Evolutionary conservation across 2,888 invertebrate species (phyloP), one percentile per base, ranked within the genome.

Genomic region (Drosophila bunnanda): DNA sequence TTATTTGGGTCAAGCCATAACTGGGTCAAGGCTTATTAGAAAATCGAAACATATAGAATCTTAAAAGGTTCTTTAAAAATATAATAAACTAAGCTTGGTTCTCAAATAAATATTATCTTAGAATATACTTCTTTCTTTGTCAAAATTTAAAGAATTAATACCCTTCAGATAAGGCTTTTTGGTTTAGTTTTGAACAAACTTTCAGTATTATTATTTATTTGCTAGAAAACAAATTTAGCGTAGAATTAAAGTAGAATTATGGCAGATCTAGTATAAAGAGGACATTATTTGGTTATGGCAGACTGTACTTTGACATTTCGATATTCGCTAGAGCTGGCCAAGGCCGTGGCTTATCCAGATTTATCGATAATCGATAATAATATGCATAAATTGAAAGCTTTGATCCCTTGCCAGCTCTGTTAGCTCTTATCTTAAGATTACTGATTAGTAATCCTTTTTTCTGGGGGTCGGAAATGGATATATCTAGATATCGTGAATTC

Each of bases 141-240:
- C 25, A 25, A 25, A 25, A 25, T 25, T 25, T 25, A 25, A 25
- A 25, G 25, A 25, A 25, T 4, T 25, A 25, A 2, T 4, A 25
- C 25, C 4, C 4, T 4, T 25, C 4, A 25, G 3, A 25, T 4
- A 2, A 25, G 25, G 2, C 25, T 4, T 25, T 25, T 2, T 20
- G 20, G 10, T 50, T 60, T 75, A 66, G 67, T 74, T 72, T 74
- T 30, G 59, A 73, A 74, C 75, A 75, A 75, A 67, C 67, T 75
- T 75, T 58, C 54, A 58, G 75, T 75, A 73, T 48, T 67, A 75
- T 73, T 67, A 67, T 74, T 75, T 61, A 66, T 74, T 57, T 67
- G 59, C 75, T 75, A 74, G 41, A 68, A 75, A 74, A 74, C 68
- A 67, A 75, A 32, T 68, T 68, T 44, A 55, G 39, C 34, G 17